Percentiles rank a stretch among this genome's conserved stretches.
Conservation (phyloP, 2,888 invertebrate species). For the Brachylomia viminalis region DNA sequence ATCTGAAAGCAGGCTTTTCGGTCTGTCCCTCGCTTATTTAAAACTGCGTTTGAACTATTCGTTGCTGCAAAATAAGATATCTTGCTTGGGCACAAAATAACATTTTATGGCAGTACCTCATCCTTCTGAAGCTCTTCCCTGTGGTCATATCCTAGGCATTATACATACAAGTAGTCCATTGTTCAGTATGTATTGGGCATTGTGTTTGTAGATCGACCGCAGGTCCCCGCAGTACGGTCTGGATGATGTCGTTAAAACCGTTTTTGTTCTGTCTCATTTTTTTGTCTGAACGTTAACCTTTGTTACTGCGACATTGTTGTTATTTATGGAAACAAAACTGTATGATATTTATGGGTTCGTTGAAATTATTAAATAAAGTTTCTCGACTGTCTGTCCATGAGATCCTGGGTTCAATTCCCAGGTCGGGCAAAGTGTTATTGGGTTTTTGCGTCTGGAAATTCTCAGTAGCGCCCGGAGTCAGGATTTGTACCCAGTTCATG, state of each 20-base stretch:
- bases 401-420: neutral
- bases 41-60: neutral
- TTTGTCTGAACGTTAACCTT: conserved; percentile 7
- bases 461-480: neutral
- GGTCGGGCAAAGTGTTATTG: neutral
- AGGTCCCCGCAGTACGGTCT: conserved; percentile 8
- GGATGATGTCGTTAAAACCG: conserved; percentile 8
- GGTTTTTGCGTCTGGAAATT: neutral
- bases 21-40: neutral
- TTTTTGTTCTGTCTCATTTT: conserved; percentile 21
- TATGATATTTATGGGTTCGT: neutral
- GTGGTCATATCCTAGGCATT: neutral
- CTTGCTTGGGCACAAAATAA: neutral
- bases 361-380: neutral
- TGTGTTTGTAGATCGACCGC: conserved; percentile 37
- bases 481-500: neutral
- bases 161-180: conserved; percentile 7
- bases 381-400: neutral
- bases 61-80: neutral
- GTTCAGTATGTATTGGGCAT: conserved; percentile 13
- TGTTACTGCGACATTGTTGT: neutral
- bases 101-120: neutral
- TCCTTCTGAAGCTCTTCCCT: conserved; percentile 1
- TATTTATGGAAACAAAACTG: neutral
- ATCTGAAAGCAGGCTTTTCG: neutral